These are phyloP conservation scores for Formica selysi DNA, from an alignment of 1,140 invertebrate genomes.

Conservation along the genomic window DNA sequence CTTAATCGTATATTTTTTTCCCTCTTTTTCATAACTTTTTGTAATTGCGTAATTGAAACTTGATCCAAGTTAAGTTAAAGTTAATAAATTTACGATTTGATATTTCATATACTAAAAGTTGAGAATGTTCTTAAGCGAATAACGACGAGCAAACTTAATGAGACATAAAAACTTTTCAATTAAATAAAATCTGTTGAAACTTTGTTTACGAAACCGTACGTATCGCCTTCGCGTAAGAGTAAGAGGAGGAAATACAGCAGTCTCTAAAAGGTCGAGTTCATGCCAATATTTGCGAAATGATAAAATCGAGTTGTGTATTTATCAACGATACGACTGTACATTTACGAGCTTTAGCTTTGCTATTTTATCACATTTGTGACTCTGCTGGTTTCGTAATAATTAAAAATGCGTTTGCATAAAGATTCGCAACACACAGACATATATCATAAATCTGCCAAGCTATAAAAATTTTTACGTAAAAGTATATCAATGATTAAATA, in stretches of 20 bases:
- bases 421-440: neutral
- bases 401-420: constrained; percentile 39
- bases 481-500: neutral
- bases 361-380: constrained; percentile 11
- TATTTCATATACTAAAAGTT: constrained; percentile 16
- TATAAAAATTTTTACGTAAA: neutral
- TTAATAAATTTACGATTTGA: neutral
- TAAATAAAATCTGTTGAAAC: constrained; percentile 59
- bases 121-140: neutral
- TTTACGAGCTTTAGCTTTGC: neutral
- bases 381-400: constrained; percentile 7
- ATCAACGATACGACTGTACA: neutral
- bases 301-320: constrained; percentile 26
- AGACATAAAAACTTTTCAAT: constrained; percentile 64
- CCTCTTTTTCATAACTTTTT: neutral
- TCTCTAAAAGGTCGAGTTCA: neutral
- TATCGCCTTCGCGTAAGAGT: constrained; percentile 45
- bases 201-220: constrained; percentile 58
- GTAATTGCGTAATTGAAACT: constrained; percentile 12
- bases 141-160: constrained; percentile 47
- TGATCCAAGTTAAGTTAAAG: neutral
- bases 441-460: neutral
- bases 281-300: constrained; percentile 24
- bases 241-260: neutral
- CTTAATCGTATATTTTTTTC: neutral